phyloP scores from a whole-genome alignment of 2,888 invertebrate genomes.

The Acrobasis repandana region DNA sequence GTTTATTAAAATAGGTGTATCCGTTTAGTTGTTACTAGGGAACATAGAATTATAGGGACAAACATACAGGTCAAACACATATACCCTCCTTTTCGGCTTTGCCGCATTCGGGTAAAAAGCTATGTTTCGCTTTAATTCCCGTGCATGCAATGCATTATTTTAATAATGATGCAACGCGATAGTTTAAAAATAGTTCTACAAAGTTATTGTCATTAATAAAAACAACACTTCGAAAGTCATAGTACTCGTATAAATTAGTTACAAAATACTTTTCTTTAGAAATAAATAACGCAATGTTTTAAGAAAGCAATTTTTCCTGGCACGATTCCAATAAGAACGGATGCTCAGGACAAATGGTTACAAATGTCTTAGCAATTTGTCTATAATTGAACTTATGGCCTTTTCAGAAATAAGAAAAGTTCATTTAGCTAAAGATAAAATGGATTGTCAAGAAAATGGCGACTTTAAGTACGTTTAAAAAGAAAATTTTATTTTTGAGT shows the following conservation, averaged over 20 bases:
- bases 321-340: slow-evolving; percentile 19
- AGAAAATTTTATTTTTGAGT: too few relatives aligned
- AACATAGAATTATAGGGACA: too few relatives aligned
- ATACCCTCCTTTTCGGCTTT: too few relatives aligned
- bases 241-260: background rate
- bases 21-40: too few relatives aligned
- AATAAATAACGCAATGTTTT: background rate
- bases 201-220: background rate
- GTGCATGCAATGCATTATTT: too few relatives aligned
- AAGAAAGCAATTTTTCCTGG: slow-evolving; percentile 14
- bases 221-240: background rate
- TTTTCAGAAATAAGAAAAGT: slow-evolving; percentile 7
- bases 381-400: slow-evolving; percentile 17
- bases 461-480: background rate
- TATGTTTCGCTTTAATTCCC: too few relatives aligned
- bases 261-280: background rate
- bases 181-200: too few relatives aligned
- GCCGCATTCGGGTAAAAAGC: too few relatives aligned
- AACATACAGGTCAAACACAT: too few relatives aligned
- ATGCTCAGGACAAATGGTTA: slow-evolving; percentile 17
- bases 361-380: slow-evolving; percentile 19
- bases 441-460: background rate
- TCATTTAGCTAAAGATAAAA: background rate
- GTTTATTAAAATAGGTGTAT: too few relatives aligned
- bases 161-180: too few relatives aligned